Base-by-base conservation (phyloP, 2,113 vertebrate genomes). In the Heterotilapia buettikoferi region DNA sequence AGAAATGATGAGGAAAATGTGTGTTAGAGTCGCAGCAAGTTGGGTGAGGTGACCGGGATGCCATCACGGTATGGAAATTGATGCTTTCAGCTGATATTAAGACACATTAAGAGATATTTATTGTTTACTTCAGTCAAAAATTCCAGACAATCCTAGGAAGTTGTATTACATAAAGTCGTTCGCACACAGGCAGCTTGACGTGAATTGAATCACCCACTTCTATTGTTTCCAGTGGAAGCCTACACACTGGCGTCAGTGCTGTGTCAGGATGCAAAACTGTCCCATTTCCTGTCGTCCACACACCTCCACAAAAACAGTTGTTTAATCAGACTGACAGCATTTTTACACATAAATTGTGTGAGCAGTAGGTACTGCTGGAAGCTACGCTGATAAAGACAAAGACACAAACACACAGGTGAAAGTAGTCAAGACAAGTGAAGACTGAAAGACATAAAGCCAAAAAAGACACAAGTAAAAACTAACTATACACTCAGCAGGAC, bases 221-320 rank as follows among this genome's bases (percentile, higher is more conserved):
- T 19, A 86, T 85, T 91, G 92, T 93, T 86, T 86, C 31, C 81
- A 61, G 6, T 52, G 57, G 56, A 84, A 61, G 40, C 82, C 91
- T 40, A 56, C 79, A 61, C 68, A 2, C 7, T 5, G 83, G 29
- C 36, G 6, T 24, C 2, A 24, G 14, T 56, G 82, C 78, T 5
- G 84, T 78, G 82, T 87, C 88, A 83, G 78, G 78, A 85, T 83
- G 80, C 78, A 57, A 54, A 78, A 2, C 71, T 0, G 56, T 63
- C 29, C 80, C 40, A 6, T 73, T 92, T 82, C 73, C 83, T 80
- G 29, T 50, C 24, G 7, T 68, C 13, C 5, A 16, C 59, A 47
- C 43, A 79, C 38, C 9, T 36, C 71, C 54, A 61, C 26, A 61
- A 59, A 59, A 40, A 7, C 71, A 29, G 53, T 26, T 11, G 47